These are phyloP conservation scores for Theropithecus gelada DNA, from an alignment of 2,113 vertebrate genomes.

Conservation along the genomic window DNA sequence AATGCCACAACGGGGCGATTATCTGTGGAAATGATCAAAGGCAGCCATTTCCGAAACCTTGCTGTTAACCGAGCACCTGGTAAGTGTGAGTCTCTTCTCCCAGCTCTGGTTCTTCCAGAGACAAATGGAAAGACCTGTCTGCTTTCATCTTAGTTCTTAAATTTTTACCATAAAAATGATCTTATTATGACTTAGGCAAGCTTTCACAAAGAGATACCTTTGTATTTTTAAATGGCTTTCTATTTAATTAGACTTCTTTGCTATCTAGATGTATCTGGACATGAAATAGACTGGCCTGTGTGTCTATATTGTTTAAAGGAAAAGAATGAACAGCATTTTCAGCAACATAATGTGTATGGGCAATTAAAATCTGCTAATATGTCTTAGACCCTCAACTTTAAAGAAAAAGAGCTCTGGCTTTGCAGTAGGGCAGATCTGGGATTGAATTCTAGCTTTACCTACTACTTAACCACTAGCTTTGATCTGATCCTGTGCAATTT, in stretches of 20 bases:
- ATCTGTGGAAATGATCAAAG: slow-evolving; percentile 98
- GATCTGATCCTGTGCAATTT: background rate
- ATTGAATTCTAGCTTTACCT: background rate
- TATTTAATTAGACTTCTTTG: slow-evolving; percentile 5
- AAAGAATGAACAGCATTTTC: background rate
- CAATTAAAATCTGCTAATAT: slow-evolving; percentile 26
- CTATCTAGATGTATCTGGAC: background rate
- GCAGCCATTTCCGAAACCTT: slow-evolving; percentile 97
- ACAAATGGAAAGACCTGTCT: background rate
- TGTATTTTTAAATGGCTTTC: slow-evolving; percentile 16
- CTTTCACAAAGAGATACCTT: background rate
- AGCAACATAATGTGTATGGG: background rate
- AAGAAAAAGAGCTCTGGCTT: background rate
- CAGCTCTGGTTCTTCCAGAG: background rate
- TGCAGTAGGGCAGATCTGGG: background rate
- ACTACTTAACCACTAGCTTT: background rate
- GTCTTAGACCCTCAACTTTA: background rate
- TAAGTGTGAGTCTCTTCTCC: slow-evolving; percentile 78
- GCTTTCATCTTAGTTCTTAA: slow-evolving; percentile 35
- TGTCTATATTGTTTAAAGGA: background rate
- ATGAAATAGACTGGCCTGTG: background rate
- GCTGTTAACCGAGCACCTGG: slow-evolving; percentile 94
- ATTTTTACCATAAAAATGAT: slow-evolving; percentile 1
- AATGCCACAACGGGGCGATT: slow-evolving; percentile 96
- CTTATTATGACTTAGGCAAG: background rate